A percentile compares a stretch with the other conserved stretches of the same genome.
Evolutionary conservation across 1,140 invertebrate genomes (phyloP).

Genomic region (Ceratosolen solmsi): DNA sequence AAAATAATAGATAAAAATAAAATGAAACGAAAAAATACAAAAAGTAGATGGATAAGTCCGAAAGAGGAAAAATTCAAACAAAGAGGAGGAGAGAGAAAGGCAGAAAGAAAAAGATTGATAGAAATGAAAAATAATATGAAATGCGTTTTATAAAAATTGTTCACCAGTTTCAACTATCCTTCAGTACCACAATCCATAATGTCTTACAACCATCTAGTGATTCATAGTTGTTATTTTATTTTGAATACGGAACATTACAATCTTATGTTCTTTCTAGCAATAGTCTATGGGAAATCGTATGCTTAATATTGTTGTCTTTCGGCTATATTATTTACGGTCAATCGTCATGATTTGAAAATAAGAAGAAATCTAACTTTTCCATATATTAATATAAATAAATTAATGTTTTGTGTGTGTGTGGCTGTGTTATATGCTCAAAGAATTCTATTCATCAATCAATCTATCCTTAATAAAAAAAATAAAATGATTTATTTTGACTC

Average conservation of each 20-base stretch:
- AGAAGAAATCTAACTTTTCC: no score
- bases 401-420: no score
- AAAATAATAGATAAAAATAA: not conserved
- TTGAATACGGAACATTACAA: constrained; percentile 49
- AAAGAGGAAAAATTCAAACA: no score
- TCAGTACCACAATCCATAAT: constrained; percentile 55
- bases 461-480: no score
- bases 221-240: constrained; percentile 65
- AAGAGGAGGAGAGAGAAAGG: no score
- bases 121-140: constrained; percentile 44
- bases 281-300: not conserved
- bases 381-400: no score
- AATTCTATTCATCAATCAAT: no score
- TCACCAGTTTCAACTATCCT: constrained; percentile 57
- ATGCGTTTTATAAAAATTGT: constrained; percentile 67
- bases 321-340: not conserved
- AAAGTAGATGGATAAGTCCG: not conserved
- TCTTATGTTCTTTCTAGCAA: not conserved
- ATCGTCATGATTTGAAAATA: not conserved
- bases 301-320: not conserved
- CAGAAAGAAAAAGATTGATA: not conserved
- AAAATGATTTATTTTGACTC: no score
- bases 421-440: no score
- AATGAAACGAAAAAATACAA: not conserved
- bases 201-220: constrained; percentile 57